These are phyloP conservation scores for Polyergus mexicanus DNA, from an alignment of 1,140 invertebrate species.

Conservation along the genomic window DNA sequence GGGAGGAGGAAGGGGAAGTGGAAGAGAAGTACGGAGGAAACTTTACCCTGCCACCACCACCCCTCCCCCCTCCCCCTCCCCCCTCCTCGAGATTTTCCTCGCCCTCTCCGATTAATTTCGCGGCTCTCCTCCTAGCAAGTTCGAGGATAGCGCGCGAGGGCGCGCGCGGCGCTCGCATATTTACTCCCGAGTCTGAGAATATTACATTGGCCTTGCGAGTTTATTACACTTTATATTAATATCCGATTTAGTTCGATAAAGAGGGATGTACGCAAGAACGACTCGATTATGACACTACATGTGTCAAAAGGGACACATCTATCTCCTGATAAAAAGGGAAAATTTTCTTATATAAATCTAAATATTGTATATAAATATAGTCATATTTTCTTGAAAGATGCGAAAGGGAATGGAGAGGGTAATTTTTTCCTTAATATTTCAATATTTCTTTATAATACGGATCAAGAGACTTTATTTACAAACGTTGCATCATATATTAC, in stretches of 20 bases:
- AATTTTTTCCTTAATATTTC: not conserved
- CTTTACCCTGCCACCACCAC: constrained; percentile 50
- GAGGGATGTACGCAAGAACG: not conserved
- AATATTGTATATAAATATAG: not conserved
- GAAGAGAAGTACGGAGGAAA: constrained; percentile 28
- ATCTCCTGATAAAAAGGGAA: too few relatives aligned
- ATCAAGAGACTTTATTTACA: constrained; percentile 80
- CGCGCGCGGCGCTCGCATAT: constrained; percentile 6
- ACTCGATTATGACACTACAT: too few relatives aligned
- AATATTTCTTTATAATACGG: constrained; percentile 45
- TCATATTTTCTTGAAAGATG: not conserved
- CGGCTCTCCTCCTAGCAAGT: too few relatives aligned
- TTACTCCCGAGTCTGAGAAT: constrained; percentile 24
- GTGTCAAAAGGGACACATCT: too few relatives aligned
- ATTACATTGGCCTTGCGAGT: constrained; percentile 27
- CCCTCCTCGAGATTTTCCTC: constrained; percentile 56
- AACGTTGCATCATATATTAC: constrained; percentile 79
- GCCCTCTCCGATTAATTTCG: too few relatives aligned
- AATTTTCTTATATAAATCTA: too few relatives aligned
- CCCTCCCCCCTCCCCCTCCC: too few relatives aligned
- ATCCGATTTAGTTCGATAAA: constrained; percentile 7
- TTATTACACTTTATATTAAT: constrained; percentile 26
- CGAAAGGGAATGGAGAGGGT: not conserved
- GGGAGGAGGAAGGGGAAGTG: constrained; percentile 40
- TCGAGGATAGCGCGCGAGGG: constrained; percentile 3